These are phyloP conservation scores for Sipunculus nudus DNA, from an alignment of 2,888 invertebrate genomes.

Conservation along the genomic window DNA sequence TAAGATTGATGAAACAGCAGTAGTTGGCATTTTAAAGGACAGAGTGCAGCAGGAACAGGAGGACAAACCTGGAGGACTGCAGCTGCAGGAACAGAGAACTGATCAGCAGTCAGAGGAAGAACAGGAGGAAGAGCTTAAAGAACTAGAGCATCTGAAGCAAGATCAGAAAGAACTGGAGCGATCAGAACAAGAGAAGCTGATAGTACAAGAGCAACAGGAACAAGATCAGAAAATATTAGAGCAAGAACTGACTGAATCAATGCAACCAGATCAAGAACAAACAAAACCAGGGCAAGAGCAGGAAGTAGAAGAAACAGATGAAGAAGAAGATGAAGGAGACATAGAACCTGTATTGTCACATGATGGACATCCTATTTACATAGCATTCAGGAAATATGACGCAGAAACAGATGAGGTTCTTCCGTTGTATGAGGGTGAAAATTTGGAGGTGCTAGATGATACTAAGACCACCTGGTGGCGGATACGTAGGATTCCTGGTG, in stretches of 20 bases:
- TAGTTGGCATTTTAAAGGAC: background rate
- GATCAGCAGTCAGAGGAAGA: no score
- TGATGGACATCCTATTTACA: no score
- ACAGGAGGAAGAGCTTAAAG: no score
- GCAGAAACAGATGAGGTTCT: slow-evolving; percentile 43
- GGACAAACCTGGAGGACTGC: slow-evolving; percentile 67
- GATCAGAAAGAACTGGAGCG: no score
- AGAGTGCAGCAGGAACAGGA: slow-evolving; percentile 41
- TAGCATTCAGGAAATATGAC: slow-evolving; percentile 36
- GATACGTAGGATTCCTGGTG: slow-evolving; percentile 37
- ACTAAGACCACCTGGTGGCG: slow-evolving; percentile 39
- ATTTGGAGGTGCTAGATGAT: slow-evolving; percentile 40
- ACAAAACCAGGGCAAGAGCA: background rate
- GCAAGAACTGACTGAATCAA: background rate
- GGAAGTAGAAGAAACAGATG: background rate
- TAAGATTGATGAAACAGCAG: background rate
- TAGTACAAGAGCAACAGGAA: background rate
- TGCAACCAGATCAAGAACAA: background rate
- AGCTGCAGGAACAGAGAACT: slow-evolving; percentile 64
- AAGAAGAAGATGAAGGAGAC: slow-evolving; percentile 3
- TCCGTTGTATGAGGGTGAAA: slow-evolving; percentile 44
- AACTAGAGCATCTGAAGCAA: no score
- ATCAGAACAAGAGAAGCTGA: slow-evolving; percentile 10
- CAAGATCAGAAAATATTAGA: background rate
- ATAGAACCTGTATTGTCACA: no score